A percentile compares a stretch with the other conserved stretches of the same genome.
Evolutionary conservation across 2,888 invertebrate genomes (phyloP).

Genomic region (Sympetrum striolatum): DNA sequence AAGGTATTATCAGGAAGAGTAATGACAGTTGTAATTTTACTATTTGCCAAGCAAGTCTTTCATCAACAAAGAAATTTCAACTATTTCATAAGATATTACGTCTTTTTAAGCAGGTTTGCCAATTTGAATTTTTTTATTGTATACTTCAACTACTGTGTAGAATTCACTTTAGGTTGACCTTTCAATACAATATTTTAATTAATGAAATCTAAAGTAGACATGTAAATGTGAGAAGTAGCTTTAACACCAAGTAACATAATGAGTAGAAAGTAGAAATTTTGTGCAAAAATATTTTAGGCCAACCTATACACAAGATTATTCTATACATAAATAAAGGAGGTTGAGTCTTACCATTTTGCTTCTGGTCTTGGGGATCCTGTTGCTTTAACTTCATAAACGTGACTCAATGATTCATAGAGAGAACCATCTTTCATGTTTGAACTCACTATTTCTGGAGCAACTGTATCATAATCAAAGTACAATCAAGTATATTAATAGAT

Average conservation of each 20-base stretch:
- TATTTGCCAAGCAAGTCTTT: no score
- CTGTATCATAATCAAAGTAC: slow-evolving; percentile 57
- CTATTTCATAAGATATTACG: no score
- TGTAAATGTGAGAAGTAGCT: no score
- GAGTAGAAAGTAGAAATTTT: neutral
- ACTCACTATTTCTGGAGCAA: slow-evolving; percentile 74
- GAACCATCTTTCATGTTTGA: slow-evolving; percentile 77
- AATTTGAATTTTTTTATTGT: no score
- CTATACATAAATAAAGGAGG: neutral
- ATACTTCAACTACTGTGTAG: no score
- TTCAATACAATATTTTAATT: no score
- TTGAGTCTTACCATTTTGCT: slow-evolving; percentile 69
- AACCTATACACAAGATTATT: neutral
- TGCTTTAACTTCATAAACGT: slow-evolving; percentile 79
- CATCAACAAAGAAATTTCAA: no score
- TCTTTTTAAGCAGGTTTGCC: no score
- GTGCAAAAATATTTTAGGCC: neutral
- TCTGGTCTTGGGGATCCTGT: slow-evolving; percentile 79
- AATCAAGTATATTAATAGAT: slow-evolving; percentile 59
- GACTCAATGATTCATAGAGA: slow-evolving; percentile 80
- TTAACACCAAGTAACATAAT: neutral
- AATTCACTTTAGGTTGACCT: no score
- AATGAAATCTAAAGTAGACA: no score
- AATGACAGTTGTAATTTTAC: neutral
- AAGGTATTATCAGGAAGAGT: no score